phyloP scores from a whole-genome alignment of 2,888 invertebrate genomes.

The Ametastegia equiseti region DNA sequence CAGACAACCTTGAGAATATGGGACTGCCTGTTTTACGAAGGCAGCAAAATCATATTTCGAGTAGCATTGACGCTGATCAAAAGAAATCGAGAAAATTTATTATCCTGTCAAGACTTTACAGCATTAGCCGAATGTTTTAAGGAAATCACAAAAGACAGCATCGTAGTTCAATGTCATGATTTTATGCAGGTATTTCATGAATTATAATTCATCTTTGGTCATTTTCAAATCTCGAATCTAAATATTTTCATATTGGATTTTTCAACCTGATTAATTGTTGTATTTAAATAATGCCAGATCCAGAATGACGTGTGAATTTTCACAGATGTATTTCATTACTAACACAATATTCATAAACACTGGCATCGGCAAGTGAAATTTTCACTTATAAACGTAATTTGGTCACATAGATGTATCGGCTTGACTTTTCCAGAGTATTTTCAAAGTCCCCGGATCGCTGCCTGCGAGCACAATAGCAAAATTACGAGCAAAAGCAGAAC shows the following conservation, averaged over 20 bases:
- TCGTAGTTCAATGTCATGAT: slow-evolving; percentile 90
- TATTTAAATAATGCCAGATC: too few relatives aligned
- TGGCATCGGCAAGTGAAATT: not conserved
- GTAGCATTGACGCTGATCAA: slow-evolving; percentile 91
- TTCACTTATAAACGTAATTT: not conserved
- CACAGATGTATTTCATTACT: too few relatives aligned
- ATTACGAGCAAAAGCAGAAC: slow-evolving; percentile 79
- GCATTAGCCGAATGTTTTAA: slow-evolving; percentile 90
- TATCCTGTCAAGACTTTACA: slow-evolving; percentile 89
- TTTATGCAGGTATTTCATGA: slow-evolving; percentile 88
- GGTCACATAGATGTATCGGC: not conserved
- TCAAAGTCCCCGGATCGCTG: slow-evolving; percentile 88
- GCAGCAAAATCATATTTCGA: slow-evolving; percentile 94
- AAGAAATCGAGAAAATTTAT: slow-evolving; percentile 83
- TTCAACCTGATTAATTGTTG: too few relatives aligned
- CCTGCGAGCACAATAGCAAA: slow-evolving; percentile 82
- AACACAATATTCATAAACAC: not conserved
- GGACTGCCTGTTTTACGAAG: slow-evolving; percentile 97
- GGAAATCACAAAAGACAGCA: slow-evolving; percentile 86
- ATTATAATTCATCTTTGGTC: slow-evolving; percentile 2
- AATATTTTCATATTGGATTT: not conserved
- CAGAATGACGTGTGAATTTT: too few relatives aligned
- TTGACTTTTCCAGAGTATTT: slow-evolving; percentile 83
- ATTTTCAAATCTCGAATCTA: slow-evolving; percentile 5
- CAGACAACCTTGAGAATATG: slow-evolving; percentile 95